Percentiles rank a stretch among this genome's conserved stretches.
Evolutionary conservation across 1,140 invertebrate species (phyloP).

Genomic region (Drosophila ananassae): DNA sequence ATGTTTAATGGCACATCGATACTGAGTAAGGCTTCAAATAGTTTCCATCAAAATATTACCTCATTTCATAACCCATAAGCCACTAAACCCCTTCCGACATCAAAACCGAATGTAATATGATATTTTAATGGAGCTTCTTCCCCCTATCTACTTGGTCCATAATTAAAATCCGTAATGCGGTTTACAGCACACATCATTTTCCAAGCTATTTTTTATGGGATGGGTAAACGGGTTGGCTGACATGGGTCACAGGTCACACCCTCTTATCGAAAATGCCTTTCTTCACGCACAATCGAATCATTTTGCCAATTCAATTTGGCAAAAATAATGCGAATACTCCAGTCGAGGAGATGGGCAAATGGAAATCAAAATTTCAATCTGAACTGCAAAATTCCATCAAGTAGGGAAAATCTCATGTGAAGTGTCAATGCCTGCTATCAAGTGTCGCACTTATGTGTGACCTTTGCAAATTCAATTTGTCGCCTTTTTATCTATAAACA

Average conservation of each 20-base stretch:
- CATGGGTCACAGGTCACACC: slow-evolving; percentile 32
- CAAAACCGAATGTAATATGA: slow-evolving; percentile 34
- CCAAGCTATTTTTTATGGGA: not conserved
- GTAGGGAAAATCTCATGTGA: slow-evolving; percentile 29
- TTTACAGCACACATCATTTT: slow-evolving; percentile 51
- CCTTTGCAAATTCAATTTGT: slow-evolving; percentile 82
- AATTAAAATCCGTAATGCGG: slow-evolving; percentile 78
- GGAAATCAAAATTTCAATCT: slow-evolving; percentile 61
- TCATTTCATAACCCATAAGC: slow-evolving; percentile 24
- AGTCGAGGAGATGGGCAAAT: slow-evolving; percentile 35
- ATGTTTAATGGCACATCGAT: slow-evolving; percentile 64
- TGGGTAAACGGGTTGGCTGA: slow-evolving; percentile 49
- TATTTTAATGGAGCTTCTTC: slow-evolving; percentile 72
- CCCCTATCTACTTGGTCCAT: slow-evolving; percentile 17
- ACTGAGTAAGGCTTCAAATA: not conserved
- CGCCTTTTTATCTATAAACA: slow-evolving; percentile 80
- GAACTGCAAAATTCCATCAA: slow-evolving; percentile 53
- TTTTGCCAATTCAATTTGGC: slow-evolving; percentile 72
- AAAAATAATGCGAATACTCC: slow-evolving; percentile 55
- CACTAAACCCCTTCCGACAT: slow-evolving; percentile 48
- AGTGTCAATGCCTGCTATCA: slow-evolving; percentile 73
- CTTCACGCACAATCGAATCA: slow-evolving; percentile 73
- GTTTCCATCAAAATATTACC: not conserved
- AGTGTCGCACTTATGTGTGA: slow-evolving; percentile 79
- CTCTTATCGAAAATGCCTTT: slow-evolving; percentile 26